Evolutionary conservation across 2,113 vertebrate genomes (phyloP).

Genomic region (Pavo muticus): DNA sequence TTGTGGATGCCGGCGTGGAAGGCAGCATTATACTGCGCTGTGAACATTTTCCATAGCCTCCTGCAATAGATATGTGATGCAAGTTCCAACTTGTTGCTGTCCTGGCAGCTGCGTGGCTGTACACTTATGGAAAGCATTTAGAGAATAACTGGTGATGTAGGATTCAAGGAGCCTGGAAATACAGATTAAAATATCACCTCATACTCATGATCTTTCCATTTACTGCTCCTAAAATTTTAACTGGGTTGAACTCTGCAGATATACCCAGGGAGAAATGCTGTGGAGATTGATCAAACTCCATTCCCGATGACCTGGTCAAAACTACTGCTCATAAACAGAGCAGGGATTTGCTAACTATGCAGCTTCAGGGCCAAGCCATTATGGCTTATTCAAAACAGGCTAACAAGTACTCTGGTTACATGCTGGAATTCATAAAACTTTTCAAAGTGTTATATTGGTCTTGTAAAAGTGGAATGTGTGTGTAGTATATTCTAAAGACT

Average conservation of each 20-base stretch:
- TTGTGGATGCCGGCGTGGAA: background rate
- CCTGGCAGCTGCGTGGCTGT: background rate
- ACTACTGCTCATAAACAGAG: slow-evolving; percentile 66
- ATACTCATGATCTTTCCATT: slow-evolving; percentile 4
- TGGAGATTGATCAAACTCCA: slow-evolving; percentile 14
- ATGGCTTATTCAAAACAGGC: slow-evolving; percentile 74
- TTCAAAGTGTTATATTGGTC: slow-evolving; percentile 71
- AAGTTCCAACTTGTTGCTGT: background rate
- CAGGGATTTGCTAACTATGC: slow-evolving; percentile 74
- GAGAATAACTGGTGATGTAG: background rate
- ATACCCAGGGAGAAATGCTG: background rate
- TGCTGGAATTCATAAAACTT: slow-evolving; percentile 79
- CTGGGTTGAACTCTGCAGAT: slow-evolving; percentile 9
- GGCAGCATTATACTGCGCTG: background rate
- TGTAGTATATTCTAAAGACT: slow-evolving; percentile 57
- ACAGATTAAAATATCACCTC: slow-evolving; percentile 30
- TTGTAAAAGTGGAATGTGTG: slow-evolving; percentile 73
- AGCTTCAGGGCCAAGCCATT: slow-evolving; percentile 66
- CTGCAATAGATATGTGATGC: background rate
- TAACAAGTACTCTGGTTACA: slow-evolving; percentile 73
- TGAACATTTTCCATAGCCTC: background rate
- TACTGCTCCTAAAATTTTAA: slow-evolving; percentile 51
- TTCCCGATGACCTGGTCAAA: slow-evolving; percentile 53
- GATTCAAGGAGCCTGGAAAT: slow-evolving; percentile 5
- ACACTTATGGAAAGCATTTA: slow-evolving; percentile 41